Percentiles rank a stretch among this genome's conserved stretches.
phyloP scores from a whole-genome alignment of 92 coral and sea anemone genomes.

The Paragorgia papillata region DNA sequence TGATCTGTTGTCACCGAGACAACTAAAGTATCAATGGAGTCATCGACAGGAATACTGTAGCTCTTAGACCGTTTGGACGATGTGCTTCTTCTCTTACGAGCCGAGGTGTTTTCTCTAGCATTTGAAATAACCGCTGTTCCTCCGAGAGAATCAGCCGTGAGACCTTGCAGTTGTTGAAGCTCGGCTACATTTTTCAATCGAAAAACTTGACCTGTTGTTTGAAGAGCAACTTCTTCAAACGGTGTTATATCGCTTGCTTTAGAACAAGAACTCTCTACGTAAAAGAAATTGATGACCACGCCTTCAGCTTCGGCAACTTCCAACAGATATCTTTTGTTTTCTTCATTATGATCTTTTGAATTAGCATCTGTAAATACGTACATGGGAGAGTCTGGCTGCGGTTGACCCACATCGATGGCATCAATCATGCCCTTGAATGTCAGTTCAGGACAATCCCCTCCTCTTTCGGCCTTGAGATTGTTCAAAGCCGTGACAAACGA shows the following conservation, averaged over 20 bases:
- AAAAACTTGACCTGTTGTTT: slow-evolving; percentile 72
- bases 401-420: slow-evolving; percentile 24
- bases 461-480: slow-evolving; percentile 1
- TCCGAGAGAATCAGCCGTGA: slow-evolving; percentile 73
- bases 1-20: slow-evolving; percentile 55
- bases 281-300: slow-evolving; percentile 25
- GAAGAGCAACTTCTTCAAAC: slow-evolving; percentile 69
- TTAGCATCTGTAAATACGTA: slow-evolving; percentile 31
- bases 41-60: slow-evolving; percentile 68
- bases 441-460: slow-evolving; percentile 41
- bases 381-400: slow-evolving; percentile 18
- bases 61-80: slow-evolving; percentile 23
- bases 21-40: slow-evolving; percentile 72
- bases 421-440: slow-evolving; percentile 37
- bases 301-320: neutral
- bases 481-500: slow-evolving; percentile 6
- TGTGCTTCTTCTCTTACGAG: slow-evolving; percentile 69
- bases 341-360: slow-evolving; percentile 25
- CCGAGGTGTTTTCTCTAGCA: slow-evolving; percentile 60
- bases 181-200: slow-evolving; percentile 55
- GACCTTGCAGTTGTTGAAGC: slow-evolving; percentile 59
- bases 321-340: neutral
- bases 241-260: slow-evolving; percentile 20
- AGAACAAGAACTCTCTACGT: neutral
- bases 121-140: slow-evolving; percentile 68